Evolutionary conservation across 1,140 invertebrate genomes (phyloP).

Genomic region (Pentalonia nigronervosa): DNA sequence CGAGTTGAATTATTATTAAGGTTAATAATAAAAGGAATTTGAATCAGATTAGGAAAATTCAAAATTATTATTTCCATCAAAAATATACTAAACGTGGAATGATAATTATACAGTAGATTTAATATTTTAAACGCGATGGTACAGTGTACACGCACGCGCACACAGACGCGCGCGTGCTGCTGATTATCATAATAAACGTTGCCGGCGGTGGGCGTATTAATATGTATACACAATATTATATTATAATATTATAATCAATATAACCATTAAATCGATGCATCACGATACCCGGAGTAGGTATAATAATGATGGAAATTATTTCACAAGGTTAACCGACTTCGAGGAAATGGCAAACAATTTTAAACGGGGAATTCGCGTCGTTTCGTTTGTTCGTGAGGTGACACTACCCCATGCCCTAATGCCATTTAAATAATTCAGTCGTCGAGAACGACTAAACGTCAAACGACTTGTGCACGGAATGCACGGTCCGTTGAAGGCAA

Average conservation of each 20-base stretch:
- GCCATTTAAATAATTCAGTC: too few relatives aligned
- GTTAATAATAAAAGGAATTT: conserved; percentile 14
- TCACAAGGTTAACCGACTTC: neutral
- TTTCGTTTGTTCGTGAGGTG: neutral
- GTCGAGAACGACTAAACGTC: neutral
- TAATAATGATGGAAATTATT: neutral
- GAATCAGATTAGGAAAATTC: conserved; percentile 3
- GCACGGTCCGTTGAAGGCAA: neutral
- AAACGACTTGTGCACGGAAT: neutral
- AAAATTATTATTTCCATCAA: conserved; percentile 11
- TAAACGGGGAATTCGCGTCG: neutral
- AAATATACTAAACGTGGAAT: neutral
- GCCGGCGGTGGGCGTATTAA: neutral
- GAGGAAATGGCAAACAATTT: neutral
- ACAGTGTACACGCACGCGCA: neutral
- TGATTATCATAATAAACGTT: conserved; percentile 17
- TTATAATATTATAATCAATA: neutral
- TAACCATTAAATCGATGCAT: conserved; percentile 1
- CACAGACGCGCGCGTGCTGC: neutral
- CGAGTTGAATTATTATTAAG: conserved; percentile 13
- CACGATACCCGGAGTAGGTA: neutral
- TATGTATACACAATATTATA: neutral
- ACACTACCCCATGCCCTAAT: neutral
- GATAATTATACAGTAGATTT: conserved; percentile 13
- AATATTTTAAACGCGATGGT: neutral